Percentiles rank a stretch among this genome's conserved stretches.
These are phyloP conservation scores for Belonocnema kinseyi DNA, from an alignment of 1,140 invertebrate genomes.

Conservation along the genomic window DNA sequence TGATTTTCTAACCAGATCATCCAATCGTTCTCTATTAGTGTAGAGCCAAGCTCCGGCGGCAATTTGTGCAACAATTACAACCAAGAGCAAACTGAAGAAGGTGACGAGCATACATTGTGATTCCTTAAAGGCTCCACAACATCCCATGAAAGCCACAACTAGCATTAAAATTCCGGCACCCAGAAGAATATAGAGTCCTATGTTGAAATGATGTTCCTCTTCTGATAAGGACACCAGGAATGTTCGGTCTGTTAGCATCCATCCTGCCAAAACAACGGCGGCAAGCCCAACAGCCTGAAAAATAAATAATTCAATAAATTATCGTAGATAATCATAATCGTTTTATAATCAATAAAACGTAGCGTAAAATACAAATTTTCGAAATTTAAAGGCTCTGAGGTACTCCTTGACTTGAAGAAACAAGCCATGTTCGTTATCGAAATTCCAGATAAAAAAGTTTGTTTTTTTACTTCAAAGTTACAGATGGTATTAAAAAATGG, in stretches of 20 bases:
- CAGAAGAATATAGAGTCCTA: conserved; percentile 86
- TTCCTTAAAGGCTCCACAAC: conserved; percentile 91
- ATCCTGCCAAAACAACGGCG: conserved; percentile 81
- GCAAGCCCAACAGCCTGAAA: conserved; percentile 85
- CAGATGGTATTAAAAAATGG: too few species aligned
- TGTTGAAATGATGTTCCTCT: conserved; percentile 82
- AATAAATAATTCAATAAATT: neutral
- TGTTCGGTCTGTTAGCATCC: conserved; percentile 86
- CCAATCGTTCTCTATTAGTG: conserved; percentile 80
- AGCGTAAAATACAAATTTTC: neutral
- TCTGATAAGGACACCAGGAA: conserved; percentile 83
- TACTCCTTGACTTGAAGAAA: too few species aligned
- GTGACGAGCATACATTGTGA: conserved; percentile 90
- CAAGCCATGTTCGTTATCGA: too few species aligned
- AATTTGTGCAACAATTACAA: conserved; percentile 87
- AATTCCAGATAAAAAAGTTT: too few species aligned
- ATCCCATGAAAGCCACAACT: conserved; percentile 91
- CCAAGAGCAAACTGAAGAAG: conserved; percentile 84
- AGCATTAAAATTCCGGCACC: conserved; percentile 87
- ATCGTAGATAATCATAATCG: too few species aligned
- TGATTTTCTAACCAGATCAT: conserved; percentile 78
- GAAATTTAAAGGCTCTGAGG: too few species aligned
- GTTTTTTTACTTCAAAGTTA: too few species aligned
- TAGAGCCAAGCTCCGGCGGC: conserved; percentile 85
- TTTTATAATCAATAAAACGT: too few species aligned